Conservation (phyloP, 2,797 vertebrate species). For the Salmo trutta region DNA sequence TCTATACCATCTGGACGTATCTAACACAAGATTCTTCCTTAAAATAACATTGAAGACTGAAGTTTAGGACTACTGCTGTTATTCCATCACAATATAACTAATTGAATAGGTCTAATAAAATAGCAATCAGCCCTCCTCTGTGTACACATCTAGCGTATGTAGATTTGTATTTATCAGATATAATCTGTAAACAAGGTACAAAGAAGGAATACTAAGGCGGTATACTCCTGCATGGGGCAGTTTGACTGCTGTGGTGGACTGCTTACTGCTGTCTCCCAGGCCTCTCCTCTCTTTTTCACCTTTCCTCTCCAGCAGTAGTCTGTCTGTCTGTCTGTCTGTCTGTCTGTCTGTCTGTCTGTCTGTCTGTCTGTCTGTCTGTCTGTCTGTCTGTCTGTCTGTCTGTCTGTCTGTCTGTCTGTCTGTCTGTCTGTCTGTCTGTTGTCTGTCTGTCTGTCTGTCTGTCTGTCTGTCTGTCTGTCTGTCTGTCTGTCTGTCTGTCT, state of each 20-base stretch:
- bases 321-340: no score
- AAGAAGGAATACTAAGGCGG: background rate
- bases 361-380: no score
- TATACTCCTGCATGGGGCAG: no score
- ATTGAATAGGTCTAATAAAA: background rate
- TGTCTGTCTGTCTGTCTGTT: background rate
- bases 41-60: background rate
- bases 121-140: background rate
- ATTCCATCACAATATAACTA: background rate
- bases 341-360: no score
- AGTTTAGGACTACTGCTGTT: background rate
- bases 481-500: background rate
- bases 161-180: background rate
- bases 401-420: background rate
- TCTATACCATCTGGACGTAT: no score
- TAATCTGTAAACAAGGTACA: background rate
- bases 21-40: background rate
- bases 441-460: background rate
- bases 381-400: no score
- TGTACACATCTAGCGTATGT: background rate
- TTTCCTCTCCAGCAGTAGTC: no score
- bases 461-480: background rate
- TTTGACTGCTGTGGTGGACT: no score
- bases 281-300: no score
- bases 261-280: no score